Conservation (phyloP, 2,797 vertebrate genomes). For the Aeoliscus strigatus region DNA sequence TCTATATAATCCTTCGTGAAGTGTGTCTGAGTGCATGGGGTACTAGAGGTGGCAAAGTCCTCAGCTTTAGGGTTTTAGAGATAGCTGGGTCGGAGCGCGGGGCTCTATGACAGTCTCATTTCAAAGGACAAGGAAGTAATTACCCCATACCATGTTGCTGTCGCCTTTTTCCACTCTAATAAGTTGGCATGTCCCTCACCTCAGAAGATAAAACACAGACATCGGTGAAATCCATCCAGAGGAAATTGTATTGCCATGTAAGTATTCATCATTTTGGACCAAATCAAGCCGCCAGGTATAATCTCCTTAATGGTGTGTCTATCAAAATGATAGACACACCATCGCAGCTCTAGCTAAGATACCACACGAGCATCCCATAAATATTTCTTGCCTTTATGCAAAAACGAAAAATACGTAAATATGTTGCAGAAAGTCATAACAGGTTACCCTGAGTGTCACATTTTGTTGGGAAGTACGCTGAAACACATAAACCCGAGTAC, state of each 20-base stretch:
- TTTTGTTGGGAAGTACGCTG: background rate
- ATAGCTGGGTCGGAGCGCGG: conserved; percentile 23
- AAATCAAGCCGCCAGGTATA: conserved; percentile 57
- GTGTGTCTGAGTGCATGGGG: conserved; percentile 6
- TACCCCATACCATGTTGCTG: conserved; percentile 54
- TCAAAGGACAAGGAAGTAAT: conserved; percentile 70
- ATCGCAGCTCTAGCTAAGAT: conserved; percentile 36
- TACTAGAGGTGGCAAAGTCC: conserved; percentile 26
- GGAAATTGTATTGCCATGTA: conserved; percentile 53
- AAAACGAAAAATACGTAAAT: conserved; percentile 22
- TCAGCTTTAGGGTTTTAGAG: conserved; percentile 33
- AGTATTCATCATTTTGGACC: conserved; percentile 58
- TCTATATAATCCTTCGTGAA: conserved; percentile 12
- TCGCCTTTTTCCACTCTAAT: conserved; percentile 68
- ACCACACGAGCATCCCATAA: conserved; percentile 32
- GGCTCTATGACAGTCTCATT: conserved; percentile 64
- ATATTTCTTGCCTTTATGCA: conserved; percentile 24
- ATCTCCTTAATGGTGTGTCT: conserved; percentile 62
- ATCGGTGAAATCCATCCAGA: conserved; percentile 53
- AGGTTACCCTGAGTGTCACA: no score
- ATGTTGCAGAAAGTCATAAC: no score
- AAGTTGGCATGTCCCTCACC: conserved; percentile 59
- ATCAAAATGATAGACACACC: conserved; percentile 45
- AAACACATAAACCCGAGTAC: background rate
- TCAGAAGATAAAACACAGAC: conserved; percentile 65